Conservation (phyloP, 2,888 invertebrate species). For the Zaprionus lineosus region DNA sequence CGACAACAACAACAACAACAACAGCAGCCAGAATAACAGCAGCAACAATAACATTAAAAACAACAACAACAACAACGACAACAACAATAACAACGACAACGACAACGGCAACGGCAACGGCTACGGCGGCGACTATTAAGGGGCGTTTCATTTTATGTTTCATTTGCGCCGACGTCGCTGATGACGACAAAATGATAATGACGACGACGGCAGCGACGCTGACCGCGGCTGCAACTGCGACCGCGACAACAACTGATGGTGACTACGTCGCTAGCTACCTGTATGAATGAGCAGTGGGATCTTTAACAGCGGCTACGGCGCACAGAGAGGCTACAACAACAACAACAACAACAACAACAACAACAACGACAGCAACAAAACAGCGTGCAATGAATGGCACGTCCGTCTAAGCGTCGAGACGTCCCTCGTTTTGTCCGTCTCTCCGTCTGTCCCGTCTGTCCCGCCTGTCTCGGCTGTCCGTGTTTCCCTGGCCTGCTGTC, state of each 20-base stretch:
- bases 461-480: no score
- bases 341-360: constrained; percentile 14
- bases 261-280: constrained; percentile 55
- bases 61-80: constrained; percentile 9
- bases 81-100: constrained; percentile 13
- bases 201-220: constrained; percentile 47
- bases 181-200: constrained; percentile 78
- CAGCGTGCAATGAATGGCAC: constrained; percentile 68
- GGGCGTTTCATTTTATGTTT: constrained; percentile 79
- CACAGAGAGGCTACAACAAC: constrained; percentile 12
- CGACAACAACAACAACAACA: background rate
- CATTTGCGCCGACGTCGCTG: constrained; percentile 74
- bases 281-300: constrained; percentile 66
- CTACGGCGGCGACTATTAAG: constrained; percentile 67
- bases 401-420: constrained; percentile 38
- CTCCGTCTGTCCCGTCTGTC: constrained; percentile 14
- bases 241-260: constrained; percentile 7
- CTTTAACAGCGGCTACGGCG: constrained; percentile 17
- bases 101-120: background rate
- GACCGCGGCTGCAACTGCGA: no score
- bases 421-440: constrained; percentile 2
- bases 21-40: constrained; percentile 5
- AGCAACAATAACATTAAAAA: constrained; percentile 12
- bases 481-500: constrained; percentile 24
- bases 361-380: constrained; percentile 15